These are phyloP conservation scores for Montipora foliosa DNA, from an alignment of 64 coral and sea anemone species.

Conservation along the genomic window DNA sequence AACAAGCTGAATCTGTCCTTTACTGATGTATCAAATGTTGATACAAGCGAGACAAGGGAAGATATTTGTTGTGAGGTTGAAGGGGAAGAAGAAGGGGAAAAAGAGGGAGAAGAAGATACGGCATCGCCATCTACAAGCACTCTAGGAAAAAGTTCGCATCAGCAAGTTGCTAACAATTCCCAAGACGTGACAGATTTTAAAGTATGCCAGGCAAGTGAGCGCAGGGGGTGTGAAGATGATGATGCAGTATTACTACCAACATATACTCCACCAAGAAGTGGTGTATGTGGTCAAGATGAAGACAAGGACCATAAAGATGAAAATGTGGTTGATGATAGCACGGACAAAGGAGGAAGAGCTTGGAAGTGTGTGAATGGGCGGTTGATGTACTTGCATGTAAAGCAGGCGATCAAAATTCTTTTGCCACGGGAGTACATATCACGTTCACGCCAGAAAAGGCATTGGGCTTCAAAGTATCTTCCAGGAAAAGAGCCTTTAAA, in stretches of 20 bases:
- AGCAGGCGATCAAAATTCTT: constrained; percentile 64
- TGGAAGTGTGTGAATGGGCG: constrained; percentile 21
- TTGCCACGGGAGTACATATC: constrained; percentile 61
- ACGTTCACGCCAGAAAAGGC: constrained; percentile 47
- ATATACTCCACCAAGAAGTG: no score
- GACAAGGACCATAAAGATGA: neutral
- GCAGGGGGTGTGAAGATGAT: no score
- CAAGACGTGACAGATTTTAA: no score
- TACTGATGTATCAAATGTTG: neutral
- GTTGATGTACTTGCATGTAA: constrained; percentile 27
- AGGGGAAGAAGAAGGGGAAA: neutral
- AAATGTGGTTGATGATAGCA: neutral
- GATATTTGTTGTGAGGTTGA: no score
- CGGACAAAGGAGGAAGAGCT: neutral
- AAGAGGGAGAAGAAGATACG: neutral
- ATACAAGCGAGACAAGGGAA: no score
- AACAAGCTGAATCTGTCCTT: neutral
- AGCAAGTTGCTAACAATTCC: no score
- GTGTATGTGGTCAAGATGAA: neutral
- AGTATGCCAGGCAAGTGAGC: no score
- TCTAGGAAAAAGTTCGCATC: no score
- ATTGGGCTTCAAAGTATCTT: constrained; percentile 68
- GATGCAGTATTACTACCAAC: no score
- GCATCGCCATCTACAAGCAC: no score
- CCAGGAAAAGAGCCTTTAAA: constrained; percentile 60